Percentiles rank a stretch among this genome's conserved stretches.
These are phyloP conservation scores for Maniola hyperantus DNA, from an alignment of 2,888 invertebrate species.

Conservation along the genomic window DNA sequence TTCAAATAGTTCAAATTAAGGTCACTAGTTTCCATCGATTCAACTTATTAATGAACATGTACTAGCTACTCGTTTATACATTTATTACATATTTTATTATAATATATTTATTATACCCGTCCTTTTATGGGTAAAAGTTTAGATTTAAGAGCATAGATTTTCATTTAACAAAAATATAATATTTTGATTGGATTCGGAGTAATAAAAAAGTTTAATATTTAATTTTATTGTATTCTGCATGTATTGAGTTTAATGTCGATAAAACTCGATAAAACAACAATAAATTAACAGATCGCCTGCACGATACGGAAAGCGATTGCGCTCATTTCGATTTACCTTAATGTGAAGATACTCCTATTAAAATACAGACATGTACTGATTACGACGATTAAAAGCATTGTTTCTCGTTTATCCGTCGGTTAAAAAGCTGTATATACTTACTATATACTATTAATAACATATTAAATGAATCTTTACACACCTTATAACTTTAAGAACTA, in stretches of 20 bases:
- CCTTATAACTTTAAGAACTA: no score
- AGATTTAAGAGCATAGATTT: not conserved
- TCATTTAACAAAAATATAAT: not conserved
- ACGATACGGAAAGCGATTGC: constrained; percentile 45
- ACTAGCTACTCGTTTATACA: no score
- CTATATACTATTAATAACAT: not conserved
- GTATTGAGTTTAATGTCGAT: constrained; percentile 10
- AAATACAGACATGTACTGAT: constrained; percentile 46
- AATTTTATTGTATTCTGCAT: not conserved
- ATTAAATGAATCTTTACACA: no score
- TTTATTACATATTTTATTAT: no score
- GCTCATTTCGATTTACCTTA: constrained; percentile 47
- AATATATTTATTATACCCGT: no score
- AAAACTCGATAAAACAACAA: constrained; percentile 36
- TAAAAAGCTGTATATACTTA: constrained; percentile 10
- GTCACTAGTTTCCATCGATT: no score
- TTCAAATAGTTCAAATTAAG: no score
- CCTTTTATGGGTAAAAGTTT: no score
- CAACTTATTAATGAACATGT: no score
- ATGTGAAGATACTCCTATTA: constrained; percentile 47
- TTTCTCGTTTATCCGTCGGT: constrained; percentile 31
- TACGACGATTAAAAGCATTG: constrained; percentile 44
- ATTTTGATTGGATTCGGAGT: not conserved
- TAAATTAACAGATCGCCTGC: constrained; percentile 45
- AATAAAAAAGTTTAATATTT: constrained; percentile 5